phyloP scores from a whole-genome alignment of 2,888 invertebrate genomes.

The Synergus gifuensis region DNA sequence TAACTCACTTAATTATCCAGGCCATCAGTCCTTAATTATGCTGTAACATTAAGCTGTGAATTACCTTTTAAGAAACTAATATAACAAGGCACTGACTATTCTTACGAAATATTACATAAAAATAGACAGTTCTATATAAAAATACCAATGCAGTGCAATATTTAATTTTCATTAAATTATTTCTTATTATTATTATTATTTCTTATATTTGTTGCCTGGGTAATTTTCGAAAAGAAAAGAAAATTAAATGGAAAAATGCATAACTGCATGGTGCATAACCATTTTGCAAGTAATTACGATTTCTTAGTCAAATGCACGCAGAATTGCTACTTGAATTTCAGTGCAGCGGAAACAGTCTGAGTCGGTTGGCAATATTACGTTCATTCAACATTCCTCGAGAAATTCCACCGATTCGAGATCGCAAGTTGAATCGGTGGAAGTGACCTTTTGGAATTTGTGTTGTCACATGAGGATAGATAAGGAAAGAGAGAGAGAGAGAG shows the following conservation, averaged over 20 bases:
- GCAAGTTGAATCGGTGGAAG: constrained; percentile 16
- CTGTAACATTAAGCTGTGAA: background rate
- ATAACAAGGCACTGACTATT: background rate
- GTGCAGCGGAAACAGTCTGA: constrained; percentile 16
- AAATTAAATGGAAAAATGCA: background rate
- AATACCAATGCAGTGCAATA: too few species aligned
- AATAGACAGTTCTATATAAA: too few species aligned
- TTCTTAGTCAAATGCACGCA: background rate
- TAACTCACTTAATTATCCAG: constrained; percentile 21
- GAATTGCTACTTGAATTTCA: constrained; percentile 31
- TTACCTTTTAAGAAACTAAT: background rate
- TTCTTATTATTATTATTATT: too few species aligned
- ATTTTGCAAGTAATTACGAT: constrained; percentile 2
- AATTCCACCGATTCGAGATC: constrained; percentile 32
- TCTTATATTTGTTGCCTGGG: background rate
- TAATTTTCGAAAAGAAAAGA: background rate
- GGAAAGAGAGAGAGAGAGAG: constrained; percentile 7
- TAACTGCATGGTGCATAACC: background rate
- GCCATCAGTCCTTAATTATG: background rate
- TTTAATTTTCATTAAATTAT: too few species aligned
- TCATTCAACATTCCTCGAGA: constrained; percentile 32
- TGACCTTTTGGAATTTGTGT: constrained; percentile 32
- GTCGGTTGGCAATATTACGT: constrained; percentile 30
- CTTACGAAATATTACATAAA: too few species aligned
- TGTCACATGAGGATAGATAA: constrained; percentile 13